phyloP scores from a whole-genome alignment of 2,888 invertebrate genomes.

The Drosophila quasianomalipes region DNA sequence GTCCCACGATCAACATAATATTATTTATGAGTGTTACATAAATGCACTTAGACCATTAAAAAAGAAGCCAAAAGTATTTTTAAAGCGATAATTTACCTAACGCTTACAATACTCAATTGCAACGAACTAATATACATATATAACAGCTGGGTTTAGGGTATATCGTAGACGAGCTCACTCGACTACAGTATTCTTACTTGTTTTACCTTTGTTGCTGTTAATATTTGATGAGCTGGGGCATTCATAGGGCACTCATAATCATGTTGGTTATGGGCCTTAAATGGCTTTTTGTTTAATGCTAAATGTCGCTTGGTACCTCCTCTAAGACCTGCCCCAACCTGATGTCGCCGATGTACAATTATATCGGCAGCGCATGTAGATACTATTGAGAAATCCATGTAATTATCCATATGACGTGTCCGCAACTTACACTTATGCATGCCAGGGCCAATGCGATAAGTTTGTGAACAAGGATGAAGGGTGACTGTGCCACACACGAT shows the following conservation, averaged over 20 bases:
- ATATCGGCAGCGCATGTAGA: conserved; percentile 48
- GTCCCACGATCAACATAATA: neutral
- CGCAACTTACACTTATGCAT: conserved; percentile 22
- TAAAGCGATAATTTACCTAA: neutral
- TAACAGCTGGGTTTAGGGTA: neutral
- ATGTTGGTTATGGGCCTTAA: conserved; percentile 57
- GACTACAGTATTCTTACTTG: neutral
- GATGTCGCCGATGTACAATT: conserved; percentile 42
- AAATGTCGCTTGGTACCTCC: conserved; percentile 55
- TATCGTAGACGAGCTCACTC: neutral
- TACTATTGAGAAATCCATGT: conserved; percentile 34
- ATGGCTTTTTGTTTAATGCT: conserved; percentile 73
- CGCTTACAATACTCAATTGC: neutral
- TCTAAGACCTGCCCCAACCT: neutral
- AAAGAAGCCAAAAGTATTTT: neutral
- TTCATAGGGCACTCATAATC: conserved; percentile 39
- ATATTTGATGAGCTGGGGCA: conserved; percentile 43
- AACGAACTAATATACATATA: neutral
- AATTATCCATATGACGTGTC: conserved; percentile 24
- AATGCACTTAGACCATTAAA: neutral
- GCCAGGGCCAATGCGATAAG: conserved; percentile 10
- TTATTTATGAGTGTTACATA: neutral
- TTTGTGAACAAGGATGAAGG: neutral
- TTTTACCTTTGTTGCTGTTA: conserved; percentile 18
- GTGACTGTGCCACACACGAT: neutral